Percentiles rank a stretch among this genome's conserved stretches.
phyloP scores from a whole-genome alignment of 2,888 invertebrate genomes.

The Acleris sparsana region DNA sequence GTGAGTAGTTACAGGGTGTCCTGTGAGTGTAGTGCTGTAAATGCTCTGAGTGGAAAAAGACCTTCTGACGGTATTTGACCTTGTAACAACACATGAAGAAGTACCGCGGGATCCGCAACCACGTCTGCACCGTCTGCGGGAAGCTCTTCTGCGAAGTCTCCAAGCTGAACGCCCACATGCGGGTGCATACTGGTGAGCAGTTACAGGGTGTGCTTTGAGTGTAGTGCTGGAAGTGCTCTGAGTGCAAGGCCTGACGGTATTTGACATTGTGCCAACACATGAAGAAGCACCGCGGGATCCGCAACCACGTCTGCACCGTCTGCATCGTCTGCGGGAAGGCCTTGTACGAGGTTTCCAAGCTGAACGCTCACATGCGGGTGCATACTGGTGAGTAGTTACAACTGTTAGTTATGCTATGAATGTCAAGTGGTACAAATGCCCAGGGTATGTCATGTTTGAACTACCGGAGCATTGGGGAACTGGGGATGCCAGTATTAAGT shows the following conservation, averaged over 20 bases:
- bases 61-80: slow-evolving; percentile 79
- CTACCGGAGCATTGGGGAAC: too few relatives aligned
- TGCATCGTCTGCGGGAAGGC: slow-evolving; percentile 74
- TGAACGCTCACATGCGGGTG: slow-evolving; percentile 79
- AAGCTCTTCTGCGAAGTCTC: slow-evolving; percentile 82
- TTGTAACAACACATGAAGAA: slow-evolving; percentile 82
- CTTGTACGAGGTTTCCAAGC: slow-evolving; percentile 80
- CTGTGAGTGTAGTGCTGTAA: neutral
- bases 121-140: slow-evolving; percentile 71
- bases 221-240: neutral
- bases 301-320: slow-evolving; percentile 75
- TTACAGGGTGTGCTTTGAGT: neutral
- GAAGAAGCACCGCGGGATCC: slow-evolving; percentile 79
- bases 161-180: slow-evolving; percentile 78
- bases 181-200: slow-evolving; percentile 74
- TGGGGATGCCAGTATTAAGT: too few relatives aligned
- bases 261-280: slow-evolving; percentile 71
- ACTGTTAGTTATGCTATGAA: neutral
- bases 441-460: too few relatives aligned
- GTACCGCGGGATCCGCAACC: slow-evolving; percentile 78
- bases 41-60: slow-evolving; percentile 74
- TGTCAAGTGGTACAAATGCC: neutral
- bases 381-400: slow-evolving; percentile 66
- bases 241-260: too few relatives aligned
- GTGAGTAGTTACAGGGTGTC: slow-evolving; percentile 46